phyloP scores from a whole-genome alignment of 2,888 invertebrate species.

The Ennomos fuscantarius region DNA sequence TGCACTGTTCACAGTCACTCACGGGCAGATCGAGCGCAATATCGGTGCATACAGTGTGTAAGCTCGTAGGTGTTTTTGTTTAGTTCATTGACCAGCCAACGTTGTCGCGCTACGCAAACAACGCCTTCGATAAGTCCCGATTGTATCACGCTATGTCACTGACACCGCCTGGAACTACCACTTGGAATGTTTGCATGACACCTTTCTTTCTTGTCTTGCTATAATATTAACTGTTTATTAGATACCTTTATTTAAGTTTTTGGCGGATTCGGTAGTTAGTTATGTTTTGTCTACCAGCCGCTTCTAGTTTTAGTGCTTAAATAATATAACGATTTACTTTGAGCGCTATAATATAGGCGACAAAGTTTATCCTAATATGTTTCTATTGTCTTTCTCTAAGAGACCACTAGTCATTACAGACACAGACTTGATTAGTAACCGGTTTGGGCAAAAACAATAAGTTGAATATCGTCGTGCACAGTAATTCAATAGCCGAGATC shows the following conservation, averaged over 20 bases:
- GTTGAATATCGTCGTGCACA: slow-evolving; percentile 22
- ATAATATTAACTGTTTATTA: slow-evolving; percentile 9
- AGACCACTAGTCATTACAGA: slow-evolving; percentile 19
- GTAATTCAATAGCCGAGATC: slow-evolving; percentile 19
- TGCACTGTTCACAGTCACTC: slow-evolving; percentile 12
- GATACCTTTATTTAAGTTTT: neutral
- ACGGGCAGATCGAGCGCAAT: slow-evolving; percentile 36
- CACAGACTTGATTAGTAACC: slow-evolving; percentile 23
- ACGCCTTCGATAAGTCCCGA: slow-evolving; percentile 80
- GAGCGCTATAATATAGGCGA: too few species aligned
- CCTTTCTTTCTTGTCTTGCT: slow-evolving; percentile 24
- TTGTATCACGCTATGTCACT: slow-evolving; percentile 76
- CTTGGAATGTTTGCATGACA: slow-evolving; percentile 34
- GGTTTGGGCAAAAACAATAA: slow-evolving; percentile 29
- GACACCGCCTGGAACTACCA: slow-evolving; percentile 53
- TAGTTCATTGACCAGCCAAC: slow-evolving; percentile 81
- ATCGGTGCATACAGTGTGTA: slow-evolving; percentile 48
- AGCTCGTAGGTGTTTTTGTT: slow-evolving; percentile 78
- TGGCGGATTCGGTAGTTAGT: slow-evolving; percentile 1
- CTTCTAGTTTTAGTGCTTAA: too few species aligned
- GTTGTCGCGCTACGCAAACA: slow-evolving; percentile 78
- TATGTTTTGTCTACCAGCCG: neutral
- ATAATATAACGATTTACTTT: too few species aligned
- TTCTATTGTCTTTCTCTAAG: slow-evolving; percentile 25
- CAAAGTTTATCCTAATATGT: slow-evolving; percentile 1